Base-by-base conservation (phyloP, 2,888 invertebrate genomes). In the Notodonta ziczac region DNA sequence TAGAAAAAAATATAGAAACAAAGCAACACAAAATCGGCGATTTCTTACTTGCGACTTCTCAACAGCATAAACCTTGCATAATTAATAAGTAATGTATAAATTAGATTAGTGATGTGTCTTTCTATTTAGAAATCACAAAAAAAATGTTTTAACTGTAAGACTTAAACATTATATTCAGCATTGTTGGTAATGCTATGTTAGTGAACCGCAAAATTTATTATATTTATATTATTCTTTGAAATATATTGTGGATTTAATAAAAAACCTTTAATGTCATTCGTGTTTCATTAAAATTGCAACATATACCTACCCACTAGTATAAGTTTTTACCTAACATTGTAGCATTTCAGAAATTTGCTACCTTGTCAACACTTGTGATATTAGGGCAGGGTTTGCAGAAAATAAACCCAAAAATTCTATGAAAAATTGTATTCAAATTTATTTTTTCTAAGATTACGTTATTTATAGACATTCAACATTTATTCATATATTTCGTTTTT, bases 181-280 rank as follows among this genome's bases (percentile, higher is more conserved):
- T 87, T 86, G 82, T 86, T 86, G 78, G 77, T 84, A 82, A 88
- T 86, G 89, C 86, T 87, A 83, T 81, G 78, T 81, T 85, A 87
- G 84, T 81, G 79, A 84, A 83, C 84, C 82, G 87, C 85, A 84
- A 91, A 88, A 86, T 91, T 91, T 93, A 91, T 83, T 85, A 91
- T 89, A 90, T 91, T 92, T 93, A 86, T 91, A 93, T 85, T 92
- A 92, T 93, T 92, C 93, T 92, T 92, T 90, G 91, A 92, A 89
- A 91, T 89, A 90, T 92, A 92, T 90, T 92, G 88, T 92, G 88
- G 84, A 91, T 92, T 93, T 91, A 93, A 91, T 92, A 93, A 91
- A 92, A 92, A 90, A 90, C 72, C 76, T 82, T 87, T 86, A 86
- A 86, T 82, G 87, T 88, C 83, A 88, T 82, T 75, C 16, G 65